A percentile compares a stretch with the other conserved stretches of the same genome.
These are phyloP conservation scores for Dysmachus trigonus DNA, from an alignment of 2,888 invertebrate genomes.

Conservation along the genomic window DNA sequence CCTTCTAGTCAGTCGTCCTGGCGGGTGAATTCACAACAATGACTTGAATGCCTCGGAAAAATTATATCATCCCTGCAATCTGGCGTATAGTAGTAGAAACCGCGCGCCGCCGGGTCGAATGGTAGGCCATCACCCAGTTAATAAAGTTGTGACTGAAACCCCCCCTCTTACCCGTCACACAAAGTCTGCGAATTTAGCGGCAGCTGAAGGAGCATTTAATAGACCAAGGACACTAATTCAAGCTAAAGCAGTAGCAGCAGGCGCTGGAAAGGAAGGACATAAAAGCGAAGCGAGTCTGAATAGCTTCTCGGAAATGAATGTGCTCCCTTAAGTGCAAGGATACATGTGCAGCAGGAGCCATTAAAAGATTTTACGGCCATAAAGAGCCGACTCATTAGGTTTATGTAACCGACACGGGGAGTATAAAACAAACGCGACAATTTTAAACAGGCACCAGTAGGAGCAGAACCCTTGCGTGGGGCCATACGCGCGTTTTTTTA, in stretches of 20 bases:
- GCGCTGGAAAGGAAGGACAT: not conserved
- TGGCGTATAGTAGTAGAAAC: not conserved
- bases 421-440: not conserved
- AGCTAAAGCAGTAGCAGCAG: not conserved
- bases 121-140: not conserved
- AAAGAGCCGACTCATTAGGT: not conserved
- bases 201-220: not conserved
- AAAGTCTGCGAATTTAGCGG: not conserved
- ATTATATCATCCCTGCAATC: not conserved
- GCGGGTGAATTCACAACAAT: not conserved
- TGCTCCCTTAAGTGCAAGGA: not conserved
- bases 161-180: not conserved
- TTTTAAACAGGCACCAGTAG: not conserved
- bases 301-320: not conserved
- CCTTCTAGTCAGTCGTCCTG: no score
- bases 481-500: not conserved
- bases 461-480: no score
- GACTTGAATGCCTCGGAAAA: not conserved
- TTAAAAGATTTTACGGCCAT: not conserved
- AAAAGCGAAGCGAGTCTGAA: not conserved
- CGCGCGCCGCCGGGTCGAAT: not conserved
- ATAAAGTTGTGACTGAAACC: not conserved
- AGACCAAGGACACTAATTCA: constrained; percentile 17
- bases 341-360: not conserved
- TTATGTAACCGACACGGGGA: not conserved